Base-by-base conservation (phyloP, 2,888 invertebrate genomes). In the Sminthurinus aureus region DNA sequence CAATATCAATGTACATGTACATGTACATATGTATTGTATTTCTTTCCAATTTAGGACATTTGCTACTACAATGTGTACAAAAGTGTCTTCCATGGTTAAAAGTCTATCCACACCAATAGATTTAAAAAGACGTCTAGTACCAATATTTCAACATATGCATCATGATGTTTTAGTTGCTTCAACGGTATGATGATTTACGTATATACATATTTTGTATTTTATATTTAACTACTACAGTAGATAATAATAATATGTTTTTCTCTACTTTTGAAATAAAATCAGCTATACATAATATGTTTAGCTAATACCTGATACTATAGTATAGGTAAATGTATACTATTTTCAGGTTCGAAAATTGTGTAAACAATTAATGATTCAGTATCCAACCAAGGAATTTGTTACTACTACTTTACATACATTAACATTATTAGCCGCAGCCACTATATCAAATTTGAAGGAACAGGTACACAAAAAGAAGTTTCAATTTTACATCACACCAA, bases 11-110 rank as follows among this genome's bases (percentile, higher is more conserved):
- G n/a, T 52, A 11, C 52, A 52, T 52, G 13, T 11, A 11, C 9
- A 52, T 52, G 52, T 52, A 52, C 13, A 52, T 11, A 52, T 13
- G 52, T 52, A 52, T 52, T 52, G 13, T 52, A 52, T 52, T 52
- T 52, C 52, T 52, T 18, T 66, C 6, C 20, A 9, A 79, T 80
- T 22, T 90, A 96, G 96, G 90, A 93, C 95, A n/a, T 98, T 98
- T 93, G 97, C 98, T 0, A 94, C 96, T 26, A 96, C 96, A 84
- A 97, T 98, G 94, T 98, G 97, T 90, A 96, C 96, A 87, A 98
- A 98, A 90, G 94, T 99, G 81, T 96, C 97, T 0, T 95, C 96
- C 88, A 98, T 98, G 97, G 97, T 98, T 87, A 95, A 96, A 89
- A 96, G 96, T 69, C 93, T 97, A 89, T 95, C 96, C 82, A 97